phyloP scores from a whole-genome alignment of 1,140 invertebrate species.

The Archegozetes longisetosus region DNA sequence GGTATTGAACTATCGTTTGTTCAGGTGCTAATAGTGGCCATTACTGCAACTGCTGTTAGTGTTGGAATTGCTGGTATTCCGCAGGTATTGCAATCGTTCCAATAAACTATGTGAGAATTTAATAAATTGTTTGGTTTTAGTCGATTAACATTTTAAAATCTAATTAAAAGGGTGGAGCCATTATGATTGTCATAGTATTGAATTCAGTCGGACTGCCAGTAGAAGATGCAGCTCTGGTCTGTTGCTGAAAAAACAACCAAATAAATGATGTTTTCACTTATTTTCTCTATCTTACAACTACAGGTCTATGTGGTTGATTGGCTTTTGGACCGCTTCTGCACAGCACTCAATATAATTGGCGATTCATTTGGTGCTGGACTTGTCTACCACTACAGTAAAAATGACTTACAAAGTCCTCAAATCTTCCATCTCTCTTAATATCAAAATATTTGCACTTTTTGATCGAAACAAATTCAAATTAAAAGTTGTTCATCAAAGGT shows the following conservation, averaged over 20 bases:
- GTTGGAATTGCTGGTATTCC: constrained; percentile 93
- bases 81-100: constrained; percentile 34
- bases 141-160: neutral
- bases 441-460: too few species aligned
- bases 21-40: constrained; percentile 69
- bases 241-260: too few species aligned
- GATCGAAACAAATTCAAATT: too few species aligned
- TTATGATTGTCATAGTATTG: constrained; percentile 92
- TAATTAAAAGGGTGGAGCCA: constrained; percentile 52
- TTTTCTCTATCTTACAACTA: too few species aligned
- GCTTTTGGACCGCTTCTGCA: constrained; percentile 77
- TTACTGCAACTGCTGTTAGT: constrained; percentile 82
- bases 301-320: constrained; percentile 91
- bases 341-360: constrained; percentile 71
- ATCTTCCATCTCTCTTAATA: too few species aligned
- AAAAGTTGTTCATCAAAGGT: too few species aligned
- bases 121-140: constrained; percentile 36
- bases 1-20: constrained; percentile 55
- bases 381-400: constrained; percentile 47
- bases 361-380: constrained; percentile 72
- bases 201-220: constrained; percentile 80
- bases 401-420: too few species aligned
- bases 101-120: neutral
- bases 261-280: too few species aligned
- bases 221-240: constrained; percentile 75